A percentile compares a stretch with the other conserved stretches of the same genome.
Conservation (phyloP, 2,797 vertebrate genomes). For the Micromesistius poutassou region DNA sequence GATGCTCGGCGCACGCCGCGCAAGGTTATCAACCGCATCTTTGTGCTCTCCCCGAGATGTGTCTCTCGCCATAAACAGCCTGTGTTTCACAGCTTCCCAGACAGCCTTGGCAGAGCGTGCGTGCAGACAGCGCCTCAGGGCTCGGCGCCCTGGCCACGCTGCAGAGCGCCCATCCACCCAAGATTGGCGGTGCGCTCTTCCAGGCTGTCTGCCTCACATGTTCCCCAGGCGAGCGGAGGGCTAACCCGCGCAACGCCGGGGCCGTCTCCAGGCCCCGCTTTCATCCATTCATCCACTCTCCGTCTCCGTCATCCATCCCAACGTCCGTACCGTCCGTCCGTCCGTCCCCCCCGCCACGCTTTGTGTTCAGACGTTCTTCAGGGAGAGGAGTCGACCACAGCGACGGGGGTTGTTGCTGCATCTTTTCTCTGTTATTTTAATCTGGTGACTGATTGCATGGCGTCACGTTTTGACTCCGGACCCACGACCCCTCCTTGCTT, state of each 20-base stretch:
- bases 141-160: slow-evolving; percentile 57
- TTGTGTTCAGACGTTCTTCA: slow-evolving; percentile 16
- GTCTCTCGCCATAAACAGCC: slow-evolving; percentile 54
- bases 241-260: not conserved
- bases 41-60: slow-evolving; percentile 52
- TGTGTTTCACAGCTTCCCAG: slow-evolving; percentile 56
- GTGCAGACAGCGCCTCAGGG: slow-evolving; percentile 57
- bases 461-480: slow-evolving; percentile 9
- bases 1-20: slow-evolving; percentile 54
- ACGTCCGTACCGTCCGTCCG: slow-evolving; percentile 33
- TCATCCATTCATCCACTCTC: slow-evolving; percentile 21
- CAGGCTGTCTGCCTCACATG: slow-evolving; percentile 59
- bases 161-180: slow-evolving; percentile 38
- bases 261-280: slow-evolving; percentile 32
- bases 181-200: slow-evolving; percentile 58
- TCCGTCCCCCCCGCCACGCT: slow-evolving; percentile 33
- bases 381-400: not conserved
- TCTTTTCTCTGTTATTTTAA: too few species aligned
- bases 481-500: slow-evolving; percentile 12
- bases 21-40: slow-evolving; percentile 67
- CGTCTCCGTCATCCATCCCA: slow-evolving; percentile 25
- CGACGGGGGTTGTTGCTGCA: not conserved
- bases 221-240: slow-evolving; percentile 53
- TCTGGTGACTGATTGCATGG: not conserved
- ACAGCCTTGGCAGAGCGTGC: slow-evolving; percentile 55